phyloP scores from a whole-genome alignment of 2,113 vertebrate species.

The Scortum barcoo region DNA sequence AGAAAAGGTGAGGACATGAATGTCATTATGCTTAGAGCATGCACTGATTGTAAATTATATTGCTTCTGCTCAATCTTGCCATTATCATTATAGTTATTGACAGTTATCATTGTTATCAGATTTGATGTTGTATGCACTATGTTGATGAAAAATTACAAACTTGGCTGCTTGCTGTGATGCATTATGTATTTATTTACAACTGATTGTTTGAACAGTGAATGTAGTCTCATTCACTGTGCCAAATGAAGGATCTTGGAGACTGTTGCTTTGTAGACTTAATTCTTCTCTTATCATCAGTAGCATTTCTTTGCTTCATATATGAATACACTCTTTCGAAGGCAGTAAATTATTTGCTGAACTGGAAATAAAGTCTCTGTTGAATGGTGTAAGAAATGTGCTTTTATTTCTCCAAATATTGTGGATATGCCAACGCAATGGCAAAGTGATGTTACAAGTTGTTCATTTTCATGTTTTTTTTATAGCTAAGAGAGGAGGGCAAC shows the following conservation, averaged over 20 bases:
- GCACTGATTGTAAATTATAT: slow-evolving; percentile 88
- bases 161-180: slow-evolving; percentile 86
- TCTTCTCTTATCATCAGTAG: slow-evolving; percentile 82
- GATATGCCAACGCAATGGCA: background rate
- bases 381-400: slow-evolving; percentile 62
- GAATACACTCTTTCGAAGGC: slow-evolving; percentile 81
- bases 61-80: slow-evolving; percentile 83
- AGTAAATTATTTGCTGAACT: slow-evolving; percentile 84
- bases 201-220: slow-evolving; percentile 81
- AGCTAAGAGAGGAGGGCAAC: background rate
- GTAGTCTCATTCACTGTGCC: slow-evolving; percentile 79
- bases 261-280: slow-evolving; percentile 81
- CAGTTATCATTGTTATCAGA: slow-evolving; percentile 85
- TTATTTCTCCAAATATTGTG: slow-evolving; percentile 6
- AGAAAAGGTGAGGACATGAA: slow-evolving; percentile 80
- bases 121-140: slow-evolving; percentile 88
- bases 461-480: background rate
- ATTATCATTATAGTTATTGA: slow-evolving; percentile 83
- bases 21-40: slow-evolving; percentile 87
- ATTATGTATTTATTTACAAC: slow-evolving; percentile 84
- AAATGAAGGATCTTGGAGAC: slow-evolving; percentile 76
- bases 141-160: slow-evolving; percentile 83
- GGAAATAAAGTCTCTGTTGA: slow-evolving; percentile 84
- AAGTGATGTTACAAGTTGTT: background rate
- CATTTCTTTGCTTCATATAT: slow-evolving; percentile 85